Evolutionary conservation across 2,888 invertebrate genomes (phyloP).

Genomic region (Nasonia oneida): DNA sequence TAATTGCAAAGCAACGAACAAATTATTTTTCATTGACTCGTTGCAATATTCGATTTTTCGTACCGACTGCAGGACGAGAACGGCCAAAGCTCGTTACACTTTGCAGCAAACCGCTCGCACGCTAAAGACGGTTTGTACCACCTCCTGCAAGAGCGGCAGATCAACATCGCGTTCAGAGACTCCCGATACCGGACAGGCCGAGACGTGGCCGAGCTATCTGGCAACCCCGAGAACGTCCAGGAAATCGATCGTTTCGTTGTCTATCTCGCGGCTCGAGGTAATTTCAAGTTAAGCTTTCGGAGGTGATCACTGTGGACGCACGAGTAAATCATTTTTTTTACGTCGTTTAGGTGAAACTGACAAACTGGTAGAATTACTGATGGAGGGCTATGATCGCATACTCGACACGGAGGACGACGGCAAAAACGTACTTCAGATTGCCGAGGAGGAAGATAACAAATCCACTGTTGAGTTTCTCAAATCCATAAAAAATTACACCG

Average conservation of each 20-base stretch:
- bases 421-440: constrained; percentile 85
- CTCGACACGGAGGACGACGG: constrained; percentile 88
- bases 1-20: not conserved
- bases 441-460: constrained; percentile 84
- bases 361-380: constrained; percentile 84
- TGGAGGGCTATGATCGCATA: constrained; percentile 94
- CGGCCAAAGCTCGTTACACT: constrained; percentile 94
- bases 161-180: constrained; percentile 91
- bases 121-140: constrained; percentile 90
- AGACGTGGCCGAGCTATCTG: constrained; percentile 91
- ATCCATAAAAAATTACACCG: constrained; percentile 88
- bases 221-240: constrained; percentile 87
- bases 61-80: constrained; percentile 89
- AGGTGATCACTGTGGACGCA: not conserved
- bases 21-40: not conserved
- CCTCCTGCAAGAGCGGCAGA: constrained; percentile 88
- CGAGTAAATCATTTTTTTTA: not conserved
- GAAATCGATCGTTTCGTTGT: constrained; percentile 91
- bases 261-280: constrained; percentile 89
- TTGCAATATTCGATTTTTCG: not conserved
- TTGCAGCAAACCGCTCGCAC: constrained; percentile 91
- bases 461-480: constrained; percentile 86
- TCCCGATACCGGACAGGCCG: constrained; percentile 92
- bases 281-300: constrained; percentile 1
- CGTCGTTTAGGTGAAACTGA: constrained; percentile 82